Evolutionary conservation across 2,113 vertebrate genomes (phyloP).

Genomic region (Mungos mungo): DNA sequence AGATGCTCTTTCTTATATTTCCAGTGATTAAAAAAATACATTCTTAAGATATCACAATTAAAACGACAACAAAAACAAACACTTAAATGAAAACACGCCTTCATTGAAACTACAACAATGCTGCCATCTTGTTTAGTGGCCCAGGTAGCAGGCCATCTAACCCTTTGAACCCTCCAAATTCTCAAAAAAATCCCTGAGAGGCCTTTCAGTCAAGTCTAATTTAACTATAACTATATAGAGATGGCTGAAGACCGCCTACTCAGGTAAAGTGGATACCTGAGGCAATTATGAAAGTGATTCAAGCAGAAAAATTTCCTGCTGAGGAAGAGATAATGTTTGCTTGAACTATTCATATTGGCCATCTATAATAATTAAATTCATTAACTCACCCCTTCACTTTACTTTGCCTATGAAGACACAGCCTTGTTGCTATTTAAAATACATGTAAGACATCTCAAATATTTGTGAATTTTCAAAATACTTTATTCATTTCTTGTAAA

Average conservation of each 20-base stretch:
- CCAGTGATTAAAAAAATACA: neutral
- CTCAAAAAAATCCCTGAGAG: neutral
- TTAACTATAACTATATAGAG: conserved; percentile 32
- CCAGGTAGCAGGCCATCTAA: neutral
- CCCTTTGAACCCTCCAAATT: neutral
- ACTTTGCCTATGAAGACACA: conserved; percentile 25
- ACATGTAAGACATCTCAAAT: neutral
- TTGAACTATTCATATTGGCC: conserved; percentile 50
- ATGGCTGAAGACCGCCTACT: neutral
- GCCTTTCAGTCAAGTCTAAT: conserved; percentile 17
- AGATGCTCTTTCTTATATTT: neutral
- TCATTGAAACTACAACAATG: neutral
- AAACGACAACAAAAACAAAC: neutral
- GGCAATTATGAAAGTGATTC: conserved; percentile 61
- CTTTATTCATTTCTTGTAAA: conserved; percentile 17
- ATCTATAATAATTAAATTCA: conserved; percentile 70
- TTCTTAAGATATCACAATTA: neutral
- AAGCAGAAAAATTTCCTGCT: conserved; percentile 62
- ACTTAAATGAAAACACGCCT: neutral
- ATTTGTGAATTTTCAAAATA: conserved; percentile 39
- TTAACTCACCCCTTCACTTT: neutral
- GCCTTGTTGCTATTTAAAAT: conserved; percentile 28
- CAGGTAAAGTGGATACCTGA: conserved; percentile 33
- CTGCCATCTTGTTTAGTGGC: neutral
- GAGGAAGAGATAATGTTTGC: conserved; percentile 56